Conservation (phyloP, 2,888 invertebrate species). For the Mantis religiosa region DNA sequence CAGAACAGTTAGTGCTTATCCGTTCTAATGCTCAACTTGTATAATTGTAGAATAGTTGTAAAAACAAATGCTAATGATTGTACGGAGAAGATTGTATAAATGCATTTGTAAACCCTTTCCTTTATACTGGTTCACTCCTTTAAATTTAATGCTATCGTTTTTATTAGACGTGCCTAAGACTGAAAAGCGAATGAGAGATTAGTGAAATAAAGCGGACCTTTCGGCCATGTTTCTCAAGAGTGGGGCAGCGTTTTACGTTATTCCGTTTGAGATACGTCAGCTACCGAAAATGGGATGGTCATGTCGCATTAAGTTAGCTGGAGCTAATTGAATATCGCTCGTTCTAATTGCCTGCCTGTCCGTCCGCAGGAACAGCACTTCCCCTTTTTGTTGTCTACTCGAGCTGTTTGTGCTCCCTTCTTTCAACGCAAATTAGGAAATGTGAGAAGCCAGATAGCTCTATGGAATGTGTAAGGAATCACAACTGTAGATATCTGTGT, state of each 20-base stretch:
- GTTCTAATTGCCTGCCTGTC: conserved; percentile 9
- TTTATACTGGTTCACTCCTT: too few species aligned
- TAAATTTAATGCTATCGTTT: too few species aligned
- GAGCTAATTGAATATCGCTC: conserved; percentile 3
- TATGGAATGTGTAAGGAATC: too few species aligned
- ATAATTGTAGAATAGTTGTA: too few species aligned
- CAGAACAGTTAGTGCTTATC: too few species aligned
- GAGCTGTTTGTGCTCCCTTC: not conserved
- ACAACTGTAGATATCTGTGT: too few species aligned
- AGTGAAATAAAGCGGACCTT: not conserved
- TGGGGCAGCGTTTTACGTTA: not conserved
- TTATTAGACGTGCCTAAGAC: not conserved
- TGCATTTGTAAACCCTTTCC: too few species aligned
- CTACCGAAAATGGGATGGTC: conserved; percentile 3
- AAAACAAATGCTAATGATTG: too few species aligned
- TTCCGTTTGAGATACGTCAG: not conserved
- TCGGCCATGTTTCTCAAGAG: not conserved
- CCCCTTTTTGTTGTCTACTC: not conserved
- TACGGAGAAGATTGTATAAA: too few species aligned
- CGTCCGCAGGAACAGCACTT: not conserved
- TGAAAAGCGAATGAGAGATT: not conserved
- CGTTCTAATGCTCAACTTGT: too few species aligned
- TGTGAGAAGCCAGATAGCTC: not conserved
- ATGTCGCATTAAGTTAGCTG: conserved; percentile 3
- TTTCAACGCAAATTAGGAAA: not conserved